Conservation (phyloP, 2,888 invertebrate genomes). For the Stictocephala bisonia region DNA sequence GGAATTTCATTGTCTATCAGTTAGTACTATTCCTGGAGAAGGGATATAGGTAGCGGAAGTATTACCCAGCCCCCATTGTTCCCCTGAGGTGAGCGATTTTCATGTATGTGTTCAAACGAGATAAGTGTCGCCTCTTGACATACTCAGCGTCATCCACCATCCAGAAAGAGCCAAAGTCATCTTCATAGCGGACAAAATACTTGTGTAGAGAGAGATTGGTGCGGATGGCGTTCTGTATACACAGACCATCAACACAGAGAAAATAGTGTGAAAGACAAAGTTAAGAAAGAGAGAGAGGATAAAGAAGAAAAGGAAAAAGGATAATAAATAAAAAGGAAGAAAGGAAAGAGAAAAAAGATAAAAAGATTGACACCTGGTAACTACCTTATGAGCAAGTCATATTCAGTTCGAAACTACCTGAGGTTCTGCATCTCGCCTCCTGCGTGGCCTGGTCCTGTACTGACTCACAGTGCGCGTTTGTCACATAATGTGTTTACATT, state of each 20-base stretch:
- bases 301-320: too few species aligned
- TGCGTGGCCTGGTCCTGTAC: constrained; percentile 18
- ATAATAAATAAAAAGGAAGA: too few species aligned
- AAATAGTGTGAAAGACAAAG: constrained; percentile 60
- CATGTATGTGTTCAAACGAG: too few species aligned
- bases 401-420: constrained; percentile 60
- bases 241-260: constrained; percentile 65
- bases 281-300: constrained; percentile 56
- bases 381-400: constrained; percentile 62
- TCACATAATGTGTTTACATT: too few species aligned
- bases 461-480: constrained; percentile 42
- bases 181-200: constrained; percentile 99
- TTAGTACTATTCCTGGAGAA: too few species aligned
- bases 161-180: constrained; percentile 99
- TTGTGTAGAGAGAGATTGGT: constrained; percentile 99
- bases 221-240: constrained; percentile 97
- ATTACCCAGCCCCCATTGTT: too few species aligned
- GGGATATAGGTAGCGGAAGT: too few species aligned
- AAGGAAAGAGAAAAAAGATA: constrained; percentile 58
- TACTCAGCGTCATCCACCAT: constrained; percentile 99
- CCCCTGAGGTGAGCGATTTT: too few species aligned
- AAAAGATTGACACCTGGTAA: constrained; percentile 59
- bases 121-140: constrained; percentile 96
- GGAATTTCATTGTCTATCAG: too few species aligned
- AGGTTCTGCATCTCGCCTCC: background rate